phyloP scores from a whole-genome alignment of 2,797 vertebrate genomes.

The Anableps anableps region DNA sequence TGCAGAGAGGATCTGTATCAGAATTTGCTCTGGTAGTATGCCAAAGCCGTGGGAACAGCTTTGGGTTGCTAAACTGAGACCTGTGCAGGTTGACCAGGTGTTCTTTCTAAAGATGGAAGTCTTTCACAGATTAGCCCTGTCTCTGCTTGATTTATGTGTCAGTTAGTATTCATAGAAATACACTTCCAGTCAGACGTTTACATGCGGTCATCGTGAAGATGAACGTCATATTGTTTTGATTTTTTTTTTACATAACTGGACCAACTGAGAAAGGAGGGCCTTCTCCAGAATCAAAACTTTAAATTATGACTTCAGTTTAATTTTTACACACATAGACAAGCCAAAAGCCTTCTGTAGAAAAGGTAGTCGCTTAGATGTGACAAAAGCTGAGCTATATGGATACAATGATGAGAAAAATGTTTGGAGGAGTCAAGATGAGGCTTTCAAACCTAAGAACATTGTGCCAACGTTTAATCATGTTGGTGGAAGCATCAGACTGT shows the following conservation, averaged over 20 bases:
- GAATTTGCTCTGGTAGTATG: neutral
- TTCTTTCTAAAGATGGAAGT: neutral
- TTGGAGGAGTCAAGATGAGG: neutral
- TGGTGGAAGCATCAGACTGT: neutral
- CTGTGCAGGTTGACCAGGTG: neutral
- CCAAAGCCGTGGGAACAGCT: neutral
- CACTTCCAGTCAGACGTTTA: neutral
- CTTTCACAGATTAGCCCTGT: constrained; percentile 1
- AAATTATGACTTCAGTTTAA: too few relatives aligned
- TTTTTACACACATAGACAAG: too few relatives aligned
- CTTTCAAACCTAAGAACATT: neutral
- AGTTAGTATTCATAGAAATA: constrained; percentile 22
- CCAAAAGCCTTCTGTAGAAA: too few relatives aligned
- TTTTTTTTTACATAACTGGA: neutral
- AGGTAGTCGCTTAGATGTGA: too few relatives aligned
- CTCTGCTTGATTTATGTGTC: constrained; percentile 19
- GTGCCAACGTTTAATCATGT: neutral
- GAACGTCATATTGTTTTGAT: neutral
- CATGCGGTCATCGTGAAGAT: neutral
- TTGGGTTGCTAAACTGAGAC: neutral
- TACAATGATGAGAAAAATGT: neutral
- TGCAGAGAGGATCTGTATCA: neutral
- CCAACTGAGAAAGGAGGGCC: neutral
- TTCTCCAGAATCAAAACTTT: neutral
- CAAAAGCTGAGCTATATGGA: too few relatives aligned